Percentiles rank a stretch among this genome's conserved stretches.
These are phyloP conservation scores for Zaprionus ghesquierei DNA, from an alignment of 1,140 invertebrate genomes.

Conservation along the genomic window DNA sequence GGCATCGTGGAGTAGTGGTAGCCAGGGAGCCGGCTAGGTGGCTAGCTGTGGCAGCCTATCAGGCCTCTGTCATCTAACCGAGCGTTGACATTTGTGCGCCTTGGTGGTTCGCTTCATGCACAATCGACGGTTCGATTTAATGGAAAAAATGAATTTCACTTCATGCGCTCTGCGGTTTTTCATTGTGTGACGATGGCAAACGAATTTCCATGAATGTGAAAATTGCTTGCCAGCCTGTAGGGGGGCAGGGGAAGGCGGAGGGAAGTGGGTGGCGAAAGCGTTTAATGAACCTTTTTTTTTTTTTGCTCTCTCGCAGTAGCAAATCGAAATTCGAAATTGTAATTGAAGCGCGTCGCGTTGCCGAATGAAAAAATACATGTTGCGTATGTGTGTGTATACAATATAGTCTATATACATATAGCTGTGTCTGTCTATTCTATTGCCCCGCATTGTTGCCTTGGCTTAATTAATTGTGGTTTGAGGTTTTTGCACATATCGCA, in stretches of 20 bases:
- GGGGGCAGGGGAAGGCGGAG: neutral
- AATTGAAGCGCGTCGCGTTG: conserved; percentile 65
- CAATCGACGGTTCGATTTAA: conserved; percentile 78
- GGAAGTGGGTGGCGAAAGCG: conserved; percentile 46
- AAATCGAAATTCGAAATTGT: conserved; percentile 69
- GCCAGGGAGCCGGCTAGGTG: neutral
- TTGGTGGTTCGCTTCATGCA: conserved; percentile 64
- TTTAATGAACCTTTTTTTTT: conserved; percentile 67
- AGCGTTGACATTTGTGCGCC: conserved; percentile 75
- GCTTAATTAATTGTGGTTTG: conserved; percentile 79
- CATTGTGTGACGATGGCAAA: conserved; percentile 52
- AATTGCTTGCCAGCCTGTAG: conserved; percentile 29
- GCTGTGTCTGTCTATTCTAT: conserved; percentile 45
- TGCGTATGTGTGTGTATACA: neutral
- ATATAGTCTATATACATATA: neutral
- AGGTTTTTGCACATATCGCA: conserved; percentile 37
- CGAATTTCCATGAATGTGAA: conserved; percentile 58
- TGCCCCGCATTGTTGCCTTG: conserved; percentile 35
- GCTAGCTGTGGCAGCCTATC: conserved; percentile 59
- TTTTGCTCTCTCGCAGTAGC: conserved; percentile 35
- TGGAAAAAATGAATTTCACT: conserved; percentile 80
- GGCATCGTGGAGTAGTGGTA: no score
- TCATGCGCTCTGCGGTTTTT: conserved; percentile 52
- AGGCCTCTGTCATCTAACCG: conserved; percentile 66
- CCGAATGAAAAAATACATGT: conserved; percentile 23